Conservation (phyloP, 2,888 invertebrate species). For the Nomada fabriciana region DNA sequence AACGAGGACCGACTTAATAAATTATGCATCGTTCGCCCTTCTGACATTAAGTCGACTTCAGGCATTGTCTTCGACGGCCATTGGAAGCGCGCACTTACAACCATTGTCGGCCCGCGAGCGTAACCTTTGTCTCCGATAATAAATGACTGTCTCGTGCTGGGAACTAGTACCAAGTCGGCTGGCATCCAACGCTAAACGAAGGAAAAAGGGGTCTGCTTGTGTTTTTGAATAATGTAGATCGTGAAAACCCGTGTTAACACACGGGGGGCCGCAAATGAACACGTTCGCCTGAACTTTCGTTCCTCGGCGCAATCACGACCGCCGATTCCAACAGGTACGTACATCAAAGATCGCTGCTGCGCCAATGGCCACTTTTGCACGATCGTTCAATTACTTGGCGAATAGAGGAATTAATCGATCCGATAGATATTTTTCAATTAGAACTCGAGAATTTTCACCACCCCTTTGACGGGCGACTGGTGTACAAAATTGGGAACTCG, state of each 20-base stretch:
- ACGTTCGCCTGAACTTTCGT: conserved; percentile 30
- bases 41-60: conserved; percentile 74
- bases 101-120: conserved; percentile 72
- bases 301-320: conserved; percentile 1
- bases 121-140: conserved; percentile 80
- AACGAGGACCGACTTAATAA: conserved; percentile 70
- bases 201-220: conserved; percentile 26
- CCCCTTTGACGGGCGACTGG: neutral
- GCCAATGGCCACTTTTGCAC: conserved; percentile 6
- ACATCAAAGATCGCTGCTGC: conserved; percentile 11
- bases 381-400: conserved; percentile 26
- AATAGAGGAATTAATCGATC: neutral
- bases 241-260: conserved; percentile 49
- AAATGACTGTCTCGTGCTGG: conserved; percentile 75
- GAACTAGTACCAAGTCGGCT: conserved; percentile 60
- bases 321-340: neutral
- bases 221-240: conserved; percentile 60
- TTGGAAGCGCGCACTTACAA: conserved; percentile 72
- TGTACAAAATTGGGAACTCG: conserved; percentile 9
- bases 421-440: neutral
- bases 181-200: conserved; percentile 30
- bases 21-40: conserved; percentile 78
- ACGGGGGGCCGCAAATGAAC: conserved; percentile 25
- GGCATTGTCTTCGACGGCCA: conserved; percentile 71
- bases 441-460: neutral